These are phyloP conservation scores for Pristionchus arcanus DNA, from an alignment of 2,888 invertebrate genomes.

Conservation along the genomic window DNA sequence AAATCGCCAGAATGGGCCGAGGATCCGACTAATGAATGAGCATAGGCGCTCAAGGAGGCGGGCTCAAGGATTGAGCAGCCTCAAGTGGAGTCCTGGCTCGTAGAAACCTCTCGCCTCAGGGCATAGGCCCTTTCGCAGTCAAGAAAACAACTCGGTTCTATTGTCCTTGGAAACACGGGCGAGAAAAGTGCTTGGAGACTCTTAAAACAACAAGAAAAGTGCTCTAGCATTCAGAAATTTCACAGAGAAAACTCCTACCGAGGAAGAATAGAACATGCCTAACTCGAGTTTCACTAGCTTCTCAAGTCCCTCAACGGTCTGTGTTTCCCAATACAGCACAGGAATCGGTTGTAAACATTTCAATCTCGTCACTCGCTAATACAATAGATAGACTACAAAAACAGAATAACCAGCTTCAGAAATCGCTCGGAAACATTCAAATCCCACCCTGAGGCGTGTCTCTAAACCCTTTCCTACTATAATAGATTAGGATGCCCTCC, in stretches of 20 bases:
- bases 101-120: neutral
- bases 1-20: neutral
- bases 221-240: too few species aligned
- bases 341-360: neutral
- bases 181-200: neutral
- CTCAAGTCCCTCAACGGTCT: too few species aligned
- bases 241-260: neutral
- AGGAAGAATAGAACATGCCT: too few species aligned
- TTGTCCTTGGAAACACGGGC: neutral
- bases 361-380: too few species aligned
- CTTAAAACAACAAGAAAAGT: too few species aligned
- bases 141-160: neutral
- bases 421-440: neutral
- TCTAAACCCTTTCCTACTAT: slow-evolving; percentile 12
- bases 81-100: neutral
- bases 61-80: neutral
- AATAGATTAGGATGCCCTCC: slow-evolving; percentile 35
- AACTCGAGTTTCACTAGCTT: too few species aligned
- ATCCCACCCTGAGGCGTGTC: neutral
- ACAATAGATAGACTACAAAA: neutral
- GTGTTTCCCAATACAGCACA: too few species aligned
- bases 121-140: neutral
- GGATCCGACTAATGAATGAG: slow-evolving; percentile 30
- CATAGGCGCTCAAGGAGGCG: neutral
- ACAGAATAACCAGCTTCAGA: neutral